These are phyloP conservation scores for Tetramorium alpestre DNA, from an alignment of 1,140 invertebrate species.

Conservation along the genomic window DNA sequence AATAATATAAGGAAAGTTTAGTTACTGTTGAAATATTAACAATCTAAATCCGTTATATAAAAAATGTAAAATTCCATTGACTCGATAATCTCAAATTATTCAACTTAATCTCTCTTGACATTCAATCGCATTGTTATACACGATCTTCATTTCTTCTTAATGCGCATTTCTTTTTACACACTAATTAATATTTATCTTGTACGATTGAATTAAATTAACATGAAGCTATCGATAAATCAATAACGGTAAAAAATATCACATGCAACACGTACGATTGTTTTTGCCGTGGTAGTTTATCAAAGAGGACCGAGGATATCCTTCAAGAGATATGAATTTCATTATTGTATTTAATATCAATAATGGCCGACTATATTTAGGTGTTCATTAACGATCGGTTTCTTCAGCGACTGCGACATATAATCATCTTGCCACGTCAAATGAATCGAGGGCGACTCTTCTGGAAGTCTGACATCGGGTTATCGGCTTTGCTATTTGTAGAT, in stretches of 20 bases:
- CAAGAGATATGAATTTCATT: conserved; percentile 4
- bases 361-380: neutral
- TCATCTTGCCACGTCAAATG: neutral
- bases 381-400: conserved; percentile 1
- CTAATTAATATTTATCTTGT: neutral
- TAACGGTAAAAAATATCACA: conserved; percentile 2
- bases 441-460: conserved; percentile 26
- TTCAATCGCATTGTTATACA: neutral
- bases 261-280: neutral
- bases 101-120: neutral
- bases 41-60: neutral
- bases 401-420: neutral
- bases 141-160: neutral
- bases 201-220: conserved; percentile 6
- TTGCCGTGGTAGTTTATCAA: neutral
- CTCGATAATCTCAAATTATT: neutral
- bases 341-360: conserved; percentile 10
- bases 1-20: neutral
- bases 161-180: neutral
- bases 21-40: neutral
- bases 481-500: conserved; percentile 40
- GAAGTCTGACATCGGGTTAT: conserved; percentile 46
- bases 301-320: neutral
- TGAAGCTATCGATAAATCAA: neutral
- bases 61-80: neutral